Base-by-base conservation (phyloP, 2,797 vertebrate species). In the Diplodus puntazzo region DNA sequence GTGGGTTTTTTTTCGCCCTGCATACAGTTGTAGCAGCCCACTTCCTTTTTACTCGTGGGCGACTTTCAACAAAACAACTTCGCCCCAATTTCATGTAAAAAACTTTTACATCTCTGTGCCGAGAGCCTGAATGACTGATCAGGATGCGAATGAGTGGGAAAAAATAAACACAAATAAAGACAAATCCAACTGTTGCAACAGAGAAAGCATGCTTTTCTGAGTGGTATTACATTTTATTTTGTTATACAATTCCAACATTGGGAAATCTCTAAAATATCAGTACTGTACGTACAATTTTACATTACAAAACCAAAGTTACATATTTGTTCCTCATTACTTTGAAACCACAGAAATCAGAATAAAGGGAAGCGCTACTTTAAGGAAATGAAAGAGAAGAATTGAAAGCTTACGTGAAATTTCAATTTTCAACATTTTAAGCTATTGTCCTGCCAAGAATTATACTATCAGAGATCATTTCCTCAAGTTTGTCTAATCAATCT, bases 31-130 rank as follows among this genome's bases (percentile, higher is more conserved):
- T 76, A 67, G 54, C 80, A 80, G 77, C 73, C 75, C 80, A 87
- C 88, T 92, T 91, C 90, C 89, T 87, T 80, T 76, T 62, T 16
- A 81, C 76, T 74, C 18, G 1, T 39, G 62, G 57, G 65, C 53
- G 77, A 58, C 45, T 79, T 59, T 10, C 5, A 62, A 52, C 48
- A 17, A 72, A 64, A 49, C 58, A 66, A 81, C 12, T 80, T 64
- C 25, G 25, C 54, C 81, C 53, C 50, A 75, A 79, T 42, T 34
- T 50, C 23, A 48, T 63, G 42, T 63, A 39, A 23, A 69, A 69
- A 23, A 62, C 53, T 39, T 43, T 73, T 73, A 64, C 64, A 61
- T 65, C 71, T 70, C 58, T 78, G 43, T 79, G 72, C 61, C 55
- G 46, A 66, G 64, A 79, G 65, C 69, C 76, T 70, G 75, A 88